Evolutionary conservation across 2,797 vertebrate genomes (phyloP).

Genomic region (Garrulus glandarius): DNA sequence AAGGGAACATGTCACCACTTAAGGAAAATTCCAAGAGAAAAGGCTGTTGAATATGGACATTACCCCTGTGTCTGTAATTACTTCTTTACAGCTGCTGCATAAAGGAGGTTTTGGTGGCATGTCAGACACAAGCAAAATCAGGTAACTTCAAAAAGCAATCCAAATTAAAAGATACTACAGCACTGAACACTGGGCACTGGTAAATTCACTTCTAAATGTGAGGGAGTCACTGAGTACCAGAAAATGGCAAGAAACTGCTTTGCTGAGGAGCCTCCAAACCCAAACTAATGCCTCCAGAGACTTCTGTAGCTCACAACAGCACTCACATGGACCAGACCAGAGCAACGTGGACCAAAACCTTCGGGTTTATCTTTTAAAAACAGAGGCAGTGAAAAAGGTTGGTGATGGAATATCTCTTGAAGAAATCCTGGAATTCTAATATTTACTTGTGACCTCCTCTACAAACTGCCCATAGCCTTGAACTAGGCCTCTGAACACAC

Average conservation of each 20-base stretch:
- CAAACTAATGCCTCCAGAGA: not conserved
- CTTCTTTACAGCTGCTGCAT: not conserved
- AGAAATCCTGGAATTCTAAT: not conserved
- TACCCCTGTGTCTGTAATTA: not conserved
- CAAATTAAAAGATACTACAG: not conserved
- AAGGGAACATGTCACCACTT: not conserved
- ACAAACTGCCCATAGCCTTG: not conserved
- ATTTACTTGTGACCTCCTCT: not conserved
- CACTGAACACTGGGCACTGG: not conserved
- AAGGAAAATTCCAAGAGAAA: not conserved
- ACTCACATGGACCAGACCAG: not conserved
- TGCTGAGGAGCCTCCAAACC: not conserved
- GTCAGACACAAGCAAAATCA: not conserved
- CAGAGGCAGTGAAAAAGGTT: not conserved
- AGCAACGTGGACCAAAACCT: not conserved
- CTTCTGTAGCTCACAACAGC: not conserved
- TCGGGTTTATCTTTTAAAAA: not conserved
- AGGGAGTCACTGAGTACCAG: not conserved
- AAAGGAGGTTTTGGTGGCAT: not conserved
- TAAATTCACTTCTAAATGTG: not conserved
- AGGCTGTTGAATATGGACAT: not conserved
- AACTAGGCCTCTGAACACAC: not conserved
- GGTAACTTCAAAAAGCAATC: not conserved
- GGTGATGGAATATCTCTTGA: not conserved
- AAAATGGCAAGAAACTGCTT: not conserved